Evolutionary conservation across 2,113 vertebrate genomes (phyloP).

Genomic region (Marcusenius ussheri): DNA sequence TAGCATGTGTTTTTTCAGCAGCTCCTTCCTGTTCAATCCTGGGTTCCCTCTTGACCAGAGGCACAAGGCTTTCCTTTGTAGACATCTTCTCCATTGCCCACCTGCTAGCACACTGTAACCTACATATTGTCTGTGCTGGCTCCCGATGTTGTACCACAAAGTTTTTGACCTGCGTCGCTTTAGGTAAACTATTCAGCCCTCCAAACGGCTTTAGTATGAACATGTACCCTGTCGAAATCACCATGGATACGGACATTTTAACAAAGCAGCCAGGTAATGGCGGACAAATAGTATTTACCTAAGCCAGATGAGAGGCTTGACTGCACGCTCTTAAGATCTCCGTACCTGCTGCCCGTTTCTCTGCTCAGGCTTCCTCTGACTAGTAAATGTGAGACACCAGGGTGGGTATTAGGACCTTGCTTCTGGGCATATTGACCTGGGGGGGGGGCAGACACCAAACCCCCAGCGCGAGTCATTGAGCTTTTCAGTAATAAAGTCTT

Average conservation of each 20-base stretch:
- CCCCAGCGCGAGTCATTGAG: constrained; percentile 15
- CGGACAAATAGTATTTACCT: neutral
- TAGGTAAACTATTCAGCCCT: neutral
- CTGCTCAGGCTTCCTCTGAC: neutral
- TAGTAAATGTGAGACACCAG: neutral
- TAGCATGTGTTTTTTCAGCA: neutral
- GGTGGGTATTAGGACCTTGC: neutral
- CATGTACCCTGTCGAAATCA: neutral
- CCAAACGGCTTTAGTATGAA: neutral
- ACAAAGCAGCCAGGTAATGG: neutral
- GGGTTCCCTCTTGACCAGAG: neutral
- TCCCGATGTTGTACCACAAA: neutral
- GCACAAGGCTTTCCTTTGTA: neutral
- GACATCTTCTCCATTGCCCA: neutral
- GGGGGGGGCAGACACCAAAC: neutral
- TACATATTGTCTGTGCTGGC: neutral
- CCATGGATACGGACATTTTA: neutral
- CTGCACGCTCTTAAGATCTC: neutral
- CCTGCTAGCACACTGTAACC: neutral
- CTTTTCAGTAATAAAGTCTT: constrained; percentile 7
- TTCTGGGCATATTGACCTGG: too few species aligned
- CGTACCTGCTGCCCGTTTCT: neutral
- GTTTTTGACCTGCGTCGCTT: neutral
- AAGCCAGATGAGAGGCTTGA: neutral
- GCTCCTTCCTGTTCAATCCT: neutral